These are phyloP conservation scores for Monomorium pharaonis DNA, from an alignment of 1,140 invertebrate species.

Conservation along the genomic window DNA sequence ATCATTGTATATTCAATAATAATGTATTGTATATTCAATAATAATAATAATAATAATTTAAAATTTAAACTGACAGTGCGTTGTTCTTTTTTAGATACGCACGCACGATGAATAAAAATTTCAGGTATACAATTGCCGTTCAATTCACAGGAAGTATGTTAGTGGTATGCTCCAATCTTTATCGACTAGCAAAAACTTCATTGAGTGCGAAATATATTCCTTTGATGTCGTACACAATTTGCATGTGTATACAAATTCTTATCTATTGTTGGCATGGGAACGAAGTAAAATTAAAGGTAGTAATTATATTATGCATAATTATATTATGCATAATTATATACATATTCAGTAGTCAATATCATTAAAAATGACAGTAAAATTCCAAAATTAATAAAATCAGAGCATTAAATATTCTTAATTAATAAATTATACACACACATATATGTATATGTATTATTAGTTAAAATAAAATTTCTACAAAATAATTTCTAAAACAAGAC, in stretches of 20 bases:
- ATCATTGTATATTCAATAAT: background rate
- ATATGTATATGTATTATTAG: too few relatives aligned
- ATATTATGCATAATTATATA: slow-evolving; percentile 28
- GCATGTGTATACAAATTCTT: slow-evolving; percentile 78
- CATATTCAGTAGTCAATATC: background rate
- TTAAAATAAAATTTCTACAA: too few relatives aligned
- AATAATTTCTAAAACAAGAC: too few relatives aligned
- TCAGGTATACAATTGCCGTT: slow-evolving; percentile 48
- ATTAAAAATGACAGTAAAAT: background rate
- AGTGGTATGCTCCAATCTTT: slow-evolving; percentile 63
- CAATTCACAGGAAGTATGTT: slow-evolving; percentile 64
- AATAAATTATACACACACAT: too few relatives aligned
- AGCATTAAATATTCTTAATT: too few relatives aligned
- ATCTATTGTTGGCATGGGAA: slow-evolving; percentile 87
- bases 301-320: slow-evolving; percentile 21
- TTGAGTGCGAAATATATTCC: slow-evolving; percentile 79
- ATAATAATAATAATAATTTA: background rate
- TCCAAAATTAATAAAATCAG: too few relatives aligned
- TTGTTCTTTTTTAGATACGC: slow-evolving; percentile 36
- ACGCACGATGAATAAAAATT: slow-evolving; percentile 45
- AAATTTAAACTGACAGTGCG: background rate
- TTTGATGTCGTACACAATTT: slow-evolving; percentile 59
- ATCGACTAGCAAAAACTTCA: slow-evolving; percentile 71
- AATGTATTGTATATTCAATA: background rate
- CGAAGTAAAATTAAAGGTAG: slow-evolving; percentile 80